Conservation (phyloP, 2,113 vertebrate species). For the Candoia aspera region DNA sequence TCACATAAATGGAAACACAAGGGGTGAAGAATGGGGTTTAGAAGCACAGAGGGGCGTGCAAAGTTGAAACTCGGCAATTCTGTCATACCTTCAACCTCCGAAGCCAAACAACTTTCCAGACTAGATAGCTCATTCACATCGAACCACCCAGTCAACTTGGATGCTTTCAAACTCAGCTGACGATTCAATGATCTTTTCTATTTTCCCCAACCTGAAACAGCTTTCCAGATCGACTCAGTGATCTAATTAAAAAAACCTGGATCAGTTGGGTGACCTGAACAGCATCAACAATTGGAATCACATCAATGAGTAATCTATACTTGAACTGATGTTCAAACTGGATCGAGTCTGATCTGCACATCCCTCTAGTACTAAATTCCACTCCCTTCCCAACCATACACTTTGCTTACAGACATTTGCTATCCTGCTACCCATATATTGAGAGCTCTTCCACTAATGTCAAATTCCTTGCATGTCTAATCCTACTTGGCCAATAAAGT, state of each 20-base stretch:
- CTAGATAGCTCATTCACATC: neutral
- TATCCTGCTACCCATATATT: neutral
- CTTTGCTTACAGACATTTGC: neutral
- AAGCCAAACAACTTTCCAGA: neutral
- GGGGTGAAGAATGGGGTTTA: neutral
- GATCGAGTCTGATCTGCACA: neutral
- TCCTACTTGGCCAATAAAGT: too few relatives aligned
- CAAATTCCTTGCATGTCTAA: too few relatives aligned
- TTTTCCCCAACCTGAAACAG: neutral
- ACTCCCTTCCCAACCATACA: neutral
- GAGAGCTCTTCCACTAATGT: too few relatives aligned
- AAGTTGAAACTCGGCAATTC: neutral
- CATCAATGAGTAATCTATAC: neutral
- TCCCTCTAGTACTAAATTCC: neutral
- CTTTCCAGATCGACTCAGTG: neutral
- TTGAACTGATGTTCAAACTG: neutral
- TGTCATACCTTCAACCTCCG: rapidly evolving
- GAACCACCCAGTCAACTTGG: neutral
- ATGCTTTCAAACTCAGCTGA: neutral
- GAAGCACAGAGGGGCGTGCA: neutral
- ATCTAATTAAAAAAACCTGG: neutral
- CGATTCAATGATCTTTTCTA: neutral
- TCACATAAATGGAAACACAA: neutral
- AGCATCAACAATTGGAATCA: neutral
- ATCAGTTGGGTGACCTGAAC: neutral